Conservation (phyloP, 2,888 invertebrate species). For the Caenorhabditis panamensis region DNA sequence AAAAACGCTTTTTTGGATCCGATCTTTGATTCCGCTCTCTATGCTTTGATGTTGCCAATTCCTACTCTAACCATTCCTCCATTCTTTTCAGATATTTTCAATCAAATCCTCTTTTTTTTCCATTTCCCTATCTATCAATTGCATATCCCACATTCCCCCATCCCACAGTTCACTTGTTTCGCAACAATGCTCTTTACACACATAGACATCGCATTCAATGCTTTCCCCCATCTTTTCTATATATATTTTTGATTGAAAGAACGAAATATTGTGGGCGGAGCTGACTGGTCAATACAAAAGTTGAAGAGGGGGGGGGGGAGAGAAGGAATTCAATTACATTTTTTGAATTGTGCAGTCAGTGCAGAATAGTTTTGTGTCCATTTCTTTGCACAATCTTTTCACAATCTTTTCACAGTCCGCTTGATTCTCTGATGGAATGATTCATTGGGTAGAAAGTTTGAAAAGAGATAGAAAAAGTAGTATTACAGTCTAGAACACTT, state of each 20-base stretch:
- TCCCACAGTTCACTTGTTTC: constrained; percentile 4
- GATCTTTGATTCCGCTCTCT: constrained; percentile 35
- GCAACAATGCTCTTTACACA: not conserved
- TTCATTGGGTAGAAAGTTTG: not conserved
- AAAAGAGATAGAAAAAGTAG: no score
- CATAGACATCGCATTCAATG: constrained; percentile 5
- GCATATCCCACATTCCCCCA: no score
- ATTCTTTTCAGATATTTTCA: constrained; percentile 9
- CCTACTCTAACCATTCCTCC: not conserved
- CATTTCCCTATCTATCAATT: not conserved
- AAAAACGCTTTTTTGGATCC: constrained; percentile 28
- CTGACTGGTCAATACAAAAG: constrained; percentile 6
- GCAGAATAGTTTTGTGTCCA: not conserved
- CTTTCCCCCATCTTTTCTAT: constrained; percentile 12
- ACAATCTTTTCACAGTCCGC: not conserved
- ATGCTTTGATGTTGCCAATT: not conserved
- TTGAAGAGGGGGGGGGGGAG: not conserved
- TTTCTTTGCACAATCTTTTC: no score
- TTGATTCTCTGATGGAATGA: constrained; percentile 10
- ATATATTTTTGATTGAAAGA: constrained; percentile 37
- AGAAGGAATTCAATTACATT: constrained; percentile 11
- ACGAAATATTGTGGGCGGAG: constrained; percentile 1
- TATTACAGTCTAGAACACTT: no score
- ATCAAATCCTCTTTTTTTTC: not conserved
- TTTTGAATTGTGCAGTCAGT: constrained; percentile 1